Evolutionary conservation across 2,888 invertebrate genomes (phyloP).

Genomic region (Macrosoma leucophasiata): DNA sequence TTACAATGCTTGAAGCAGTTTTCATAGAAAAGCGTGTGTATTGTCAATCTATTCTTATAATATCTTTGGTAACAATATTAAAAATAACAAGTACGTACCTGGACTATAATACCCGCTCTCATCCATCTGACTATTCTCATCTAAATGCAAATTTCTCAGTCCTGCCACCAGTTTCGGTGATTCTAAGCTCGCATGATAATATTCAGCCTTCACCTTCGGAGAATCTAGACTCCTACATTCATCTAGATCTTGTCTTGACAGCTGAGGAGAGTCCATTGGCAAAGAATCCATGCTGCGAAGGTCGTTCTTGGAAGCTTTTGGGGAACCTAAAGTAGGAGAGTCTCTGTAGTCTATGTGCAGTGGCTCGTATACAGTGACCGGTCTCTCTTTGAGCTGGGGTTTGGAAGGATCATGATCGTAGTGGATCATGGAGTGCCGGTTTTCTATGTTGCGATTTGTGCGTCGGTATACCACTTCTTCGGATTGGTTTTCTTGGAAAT

Average conservation of each 20-base stretch:
- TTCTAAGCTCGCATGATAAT: constrained; percentile 56
- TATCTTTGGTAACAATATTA: no score
- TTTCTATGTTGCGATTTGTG: constrained; percentile 55
- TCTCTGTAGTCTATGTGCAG: constrained; percentile 63
- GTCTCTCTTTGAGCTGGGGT: constrained; percentile 60
- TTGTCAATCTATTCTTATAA: no score
- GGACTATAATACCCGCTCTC: constrained; percentile 71
- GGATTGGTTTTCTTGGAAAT: constrained; percentile 57
- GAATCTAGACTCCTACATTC: constrained; percentile 58
- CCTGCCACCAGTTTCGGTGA: constrained; percentile 62
- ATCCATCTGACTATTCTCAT: constrained; percentile 68
- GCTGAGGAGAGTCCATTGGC: constrained; percentile 62
- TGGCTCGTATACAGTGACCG: constrained; percentile 64
- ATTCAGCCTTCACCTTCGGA: constrained; percentile 60
- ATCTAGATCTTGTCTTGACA: constrained; percentile 58
- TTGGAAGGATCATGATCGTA: constrained; percentile 62
- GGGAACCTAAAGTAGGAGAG: constrained; percentile 58
- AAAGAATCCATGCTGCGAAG: constrained; percentile 60
- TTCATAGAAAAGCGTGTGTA: no score
- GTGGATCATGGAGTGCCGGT: constrained; percentile 71
- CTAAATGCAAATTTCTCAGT: constrained; percentile 58
- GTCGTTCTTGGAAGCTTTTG: constrained; percentile 60
- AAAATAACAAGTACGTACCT: constrained; percentile 44
- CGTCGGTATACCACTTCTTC: constrained; percentile 60
- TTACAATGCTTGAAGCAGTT: no score